Evolutionary conservation across 2,797 vertebrate species (phyloP).

Genomic region (Naso thynnoides): DNA sequence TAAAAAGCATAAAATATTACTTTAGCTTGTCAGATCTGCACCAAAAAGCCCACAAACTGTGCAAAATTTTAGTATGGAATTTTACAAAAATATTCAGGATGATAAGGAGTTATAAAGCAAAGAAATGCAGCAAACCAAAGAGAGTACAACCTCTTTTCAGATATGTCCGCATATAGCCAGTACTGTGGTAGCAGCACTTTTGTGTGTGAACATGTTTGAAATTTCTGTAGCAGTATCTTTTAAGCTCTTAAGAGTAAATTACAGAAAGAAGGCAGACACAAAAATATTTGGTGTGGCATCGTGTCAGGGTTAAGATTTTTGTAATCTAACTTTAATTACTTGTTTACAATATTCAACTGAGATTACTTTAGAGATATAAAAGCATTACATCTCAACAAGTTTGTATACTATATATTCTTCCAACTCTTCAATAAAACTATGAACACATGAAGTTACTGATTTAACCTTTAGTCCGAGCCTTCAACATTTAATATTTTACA

Average conservation of each 20-base stretch:
- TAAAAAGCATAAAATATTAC: neutral
- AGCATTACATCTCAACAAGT: neutral
- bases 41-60: neutral
- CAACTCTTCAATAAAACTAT: neutral
- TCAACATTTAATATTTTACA: too few relatives aligned
- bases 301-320: too few relatives aligned
- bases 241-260: too few relatives aligned
- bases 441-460: neutral
- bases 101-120: neutral
- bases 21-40: neutral
- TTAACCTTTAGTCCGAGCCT: too few relatives aligned
- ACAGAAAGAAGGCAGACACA: too few relatives aligned
- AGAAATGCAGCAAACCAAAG: neutral
- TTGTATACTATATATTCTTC: neutral
- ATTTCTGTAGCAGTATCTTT: too few relatives aligned
- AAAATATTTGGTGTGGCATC: too few relatives aligned
- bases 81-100: neutral
- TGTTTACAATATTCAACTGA: neutral
- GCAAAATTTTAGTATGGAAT: too few relatives aligned
- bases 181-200: neutral
- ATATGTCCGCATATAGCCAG: too few relatives aligned
- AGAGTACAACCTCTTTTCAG: too few relatives aligned
- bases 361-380: neutral
- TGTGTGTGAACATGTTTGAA: neutral
- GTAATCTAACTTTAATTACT: neutral